phyloP scores from a whole-genome alignment of 1,140 invertebrate species.

The Heliothis subflexa region DNA sequence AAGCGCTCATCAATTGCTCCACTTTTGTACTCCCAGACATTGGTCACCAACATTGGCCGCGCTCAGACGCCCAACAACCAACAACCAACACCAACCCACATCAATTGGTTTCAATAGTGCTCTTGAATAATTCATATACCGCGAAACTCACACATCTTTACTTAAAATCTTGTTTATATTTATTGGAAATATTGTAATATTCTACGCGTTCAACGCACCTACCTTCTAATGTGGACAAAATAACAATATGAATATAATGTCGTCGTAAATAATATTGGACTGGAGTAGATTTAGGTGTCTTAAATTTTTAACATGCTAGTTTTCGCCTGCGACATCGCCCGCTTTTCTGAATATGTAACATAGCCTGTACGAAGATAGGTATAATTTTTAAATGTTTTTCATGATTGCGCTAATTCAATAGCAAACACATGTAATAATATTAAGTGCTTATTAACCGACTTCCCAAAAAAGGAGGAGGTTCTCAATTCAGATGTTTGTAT shows the following conservation, averaged over 20 bases:
- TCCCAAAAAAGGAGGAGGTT: too few species aligned
- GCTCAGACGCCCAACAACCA: conserved; percentile 15
- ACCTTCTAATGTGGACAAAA: conserved; percentile 12
- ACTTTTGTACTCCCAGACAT: conserved; percentile 22
- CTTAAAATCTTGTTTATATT: conserved; percentile 39
- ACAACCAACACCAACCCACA: background rate
- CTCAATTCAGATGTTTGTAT: background rate
- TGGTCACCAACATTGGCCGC: conserved; percentile 15
- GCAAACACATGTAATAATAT: too few species aligned
- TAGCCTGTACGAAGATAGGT: too few species aligned
- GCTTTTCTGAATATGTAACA: too few species aligned
- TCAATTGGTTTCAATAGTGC: conserved; percentile 33
- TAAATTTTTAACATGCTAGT: background rate
- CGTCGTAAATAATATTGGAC: conserved; percentile 8
- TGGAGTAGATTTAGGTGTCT: background rate
- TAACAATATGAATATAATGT: conserved; percentile 34
- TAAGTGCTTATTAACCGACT: too few species aligned
- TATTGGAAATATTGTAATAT: background rate
- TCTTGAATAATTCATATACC: conserved; percentile 36
- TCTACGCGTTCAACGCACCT: conserved; percentile 17
- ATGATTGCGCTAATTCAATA: too few species aligned
- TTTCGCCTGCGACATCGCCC: too few species aligned
- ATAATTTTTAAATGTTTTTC: too few species aligned
- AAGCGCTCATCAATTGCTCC: conserved; percentile 22
- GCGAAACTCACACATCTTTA: conserved; percentile 30